Percentiles rank a stretch among this genome's conserved stretches.
Conservation (phyloP, 1,140 invertebrate genomes). For the Mizuhopecten yessoensis region DNA sequence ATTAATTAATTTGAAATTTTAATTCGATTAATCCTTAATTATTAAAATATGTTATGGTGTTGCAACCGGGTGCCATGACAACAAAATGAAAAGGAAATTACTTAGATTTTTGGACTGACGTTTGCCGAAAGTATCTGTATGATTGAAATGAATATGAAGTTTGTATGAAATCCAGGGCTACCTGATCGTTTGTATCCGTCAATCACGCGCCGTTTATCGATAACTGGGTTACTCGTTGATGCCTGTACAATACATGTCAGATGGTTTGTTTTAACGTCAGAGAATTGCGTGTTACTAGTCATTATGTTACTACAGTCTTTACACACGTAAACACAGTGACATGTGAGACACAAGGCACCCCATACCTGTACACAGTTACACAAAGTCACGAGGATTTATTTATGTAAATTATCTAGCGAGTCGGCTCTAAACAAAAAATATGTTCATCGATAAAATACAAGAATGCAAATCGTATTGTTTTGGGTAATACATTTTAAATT, state of each 20-base stretch:
- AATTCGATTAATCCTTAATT: no score
- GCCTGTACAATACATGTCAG: not conserved
- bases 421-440: not conserved
- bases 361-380: not conserved
- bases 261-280: constrained; percentile 14
- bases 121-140: not conserved
- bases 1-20: not conserved
- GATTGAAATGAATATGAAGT: not conserved
- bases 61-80: no score
- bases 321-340: constrained; percentile 3
- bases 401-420: not conserved
- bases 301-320: not conserved
- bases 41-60: no score
- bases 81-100: no score
- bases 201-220: constrained; percentile 1
- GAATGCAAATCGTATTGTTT: not conserved
- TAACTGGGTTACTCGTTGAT: not conserved
- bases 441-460: constrained; percentile 9
- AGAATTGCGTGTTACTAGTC: not conserved
- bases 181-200: not conserved
- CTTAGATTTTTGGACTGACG: no score
- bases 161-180: not conserved
- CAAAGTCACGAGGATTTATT: not conserved
- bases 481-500: not conserved
- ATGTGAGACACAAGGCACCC: not conserved